Base-by-base conservation (phyloP, 2,113 vertebrate genomes). In the Colius striatus region DNA sequence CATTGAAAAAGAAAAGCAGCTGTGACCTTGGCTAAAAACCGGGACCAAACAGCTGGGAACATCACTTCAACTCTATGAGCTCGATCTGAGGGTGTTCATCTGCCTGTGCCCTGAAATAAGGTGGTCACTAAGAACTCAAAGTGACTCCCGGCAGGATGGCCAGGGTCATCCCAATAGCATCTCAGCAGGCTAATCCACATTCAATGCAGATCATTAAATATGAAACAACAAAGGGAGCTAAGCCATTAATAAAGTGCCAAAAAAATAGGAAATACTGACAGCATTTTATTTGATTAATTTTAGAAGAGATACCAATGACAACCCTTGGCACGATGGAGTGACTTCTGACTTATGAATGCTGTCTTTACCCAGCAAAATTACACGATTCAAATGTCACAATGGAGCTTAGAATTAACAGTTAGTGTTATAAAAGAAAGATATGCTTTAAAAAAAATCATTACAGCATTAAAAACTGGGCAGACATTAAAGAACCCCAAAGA, bases 381-480 rank as follows among this genome's bases (percentile, higher is more conserved):
- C 96, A 97, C 45, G 93, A 96, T 87, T 97, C 95, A 95, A 94
- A 97, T 91, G 94, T 92, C 94, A 97, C 95, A 97, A 97, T 96
- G 96, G 96, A 97, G 92, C 95, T 97, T 93, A 95, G 96, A 97
- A 97, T 97, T 96, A 96, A 97, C 85, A 91, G 94, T 98, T 97
- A 98, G 96, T 97, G 97, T 98, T 97, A 96, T 90, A 75, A 92
- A 95, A 93, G 95, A 97, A 96, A 92, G 34, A 76, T 66, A 94
- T 95, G 94, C 92, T 96, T 94, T 93, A 92, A 94, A 95, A 96
- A 96, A 97, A 96, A 78, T 74, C 78, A 94, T 90, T 87, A 97
- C 96, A 96, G 97, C 77, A 48, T 80, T 92, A 85, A 88, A 93
- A 95, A 77, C 41, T n/a, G 41, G 89, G 90, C 58, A 26, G 84